A percentile compares a stretch with the other conserved stretches of the same genome.
phyloP scores from a whole-genome alignment of 1,140 invertebrate genomes.

The Sitophilus oryzae region DNA sequence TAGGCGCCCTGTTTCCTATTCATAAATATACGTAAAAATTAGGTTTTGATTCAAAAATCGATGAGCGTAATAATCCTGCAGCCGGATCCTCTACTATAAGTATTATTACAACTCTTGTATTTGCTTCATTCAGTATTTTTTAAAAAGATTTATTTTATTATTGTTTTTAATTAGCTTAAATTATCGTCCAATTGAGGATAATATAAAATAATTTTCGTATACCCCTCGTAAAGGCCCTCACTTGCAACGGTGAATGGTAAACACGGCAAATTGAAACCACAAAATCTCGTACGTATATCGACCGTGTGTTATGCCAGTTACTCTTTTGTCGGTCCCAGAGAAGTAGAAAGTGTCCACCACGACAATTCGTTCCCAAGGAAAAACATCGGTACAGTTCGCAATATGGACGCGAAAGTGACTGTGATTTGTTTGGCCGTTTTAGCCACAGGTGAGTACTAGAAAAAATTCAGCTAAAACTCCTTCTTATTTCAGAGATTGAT shows the following conservation, averaged over 20 bases:
- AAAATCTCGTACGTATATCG: conserved; percentile 7
- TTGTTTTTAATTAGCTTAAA: too few relatives aligned
- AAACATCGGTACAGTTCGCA: conserved; percentile 7
- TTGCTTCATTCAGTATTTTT: too few relatives aligned
- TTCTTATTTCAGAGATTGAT: too few relatives aligned
- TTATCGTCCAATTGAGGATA: too few relatives aligned
- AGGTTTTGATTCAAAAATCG: too few relatives aligned
- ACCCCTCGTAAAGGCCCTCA: neutral
- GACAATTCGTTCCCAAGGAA: conserved; percentile 9
- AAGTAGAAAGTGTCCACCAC: conserved; percentile 15
- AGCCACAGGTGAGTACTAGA: conserved; percentile 15
- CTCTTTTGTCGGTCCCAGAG: neutral
- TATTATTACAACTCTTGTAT: too few relatives aligned
- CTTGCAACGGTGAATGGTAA: neutral
- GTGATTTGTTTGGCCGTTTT: conserved; percentile 14
- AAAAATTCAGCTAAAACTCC: too few relatives aligned
- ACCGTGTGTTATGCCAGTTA: neutral
- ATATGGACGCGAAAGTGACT: conserved; percentile 11
- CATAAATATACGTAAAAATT: too few relatives aligned
- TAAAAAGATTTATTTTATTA: too few relatives aligned
- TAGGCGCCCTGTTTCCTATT: too few relatives aligned
- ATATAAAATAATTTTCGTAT: neutral
- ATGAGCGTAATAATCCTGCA: too few relatives aligned
- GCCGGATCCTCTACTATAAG: too few relatives aligned
- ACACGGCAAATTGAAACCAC: neutral